Percentiles rank a stretch among this genome's conserved stretches.
Conservation (phyloP, 2,888 invertebrate genomes). For the Criorhina ranunculi region DNA sequence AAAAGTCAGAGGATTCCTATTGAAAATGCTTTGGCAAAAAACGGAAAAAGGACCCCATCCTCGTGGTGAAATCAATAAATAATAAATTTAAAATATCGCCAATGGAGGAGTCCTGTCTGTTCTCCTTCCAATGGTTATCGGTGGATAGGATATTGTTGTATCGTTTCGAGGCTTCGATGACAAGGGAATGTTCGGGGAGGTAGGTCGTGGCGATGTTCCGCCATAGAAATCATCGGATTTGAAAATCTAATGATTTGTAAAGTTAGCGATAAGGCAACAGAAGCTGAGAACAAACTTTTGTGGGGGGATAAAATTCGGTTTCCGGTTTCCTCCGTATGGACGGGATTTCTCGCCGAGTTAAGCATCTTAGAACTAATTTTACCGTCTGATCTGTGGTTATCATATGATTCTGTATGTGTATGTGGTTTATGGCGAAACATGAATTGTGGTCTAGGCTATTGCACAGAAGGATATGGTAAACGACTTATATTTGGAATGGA, state of each 20-base stretch:
- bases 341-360: conserved; percentile 37
- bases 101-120: conserved; percentile 7
- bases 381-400: conserved; percentile 42
- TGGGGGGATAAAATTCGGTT: conserved; percentile 9
- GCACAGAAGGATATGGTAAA: no score
- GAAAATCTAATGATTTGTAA: conserved; percentile 83
- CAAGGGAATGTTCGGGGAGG: not conserved
- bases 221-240: conserved; percentile 82
- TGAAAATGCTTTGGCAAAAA: conserved; percentile 2
- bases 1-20: conserved; percentile 9
- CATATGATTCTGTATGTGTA: not conserved
- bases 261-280: conserved; percentile 80
- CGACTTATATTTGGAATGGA: no score
- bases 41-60: not conserved
- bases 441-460: conserved; percentile 17
- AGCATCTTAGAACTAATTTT: conserved; percentile 33
- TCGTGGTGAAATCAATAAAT: conserved; percentile 53
- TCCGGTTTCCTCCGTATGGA: conserved; percentile 31
- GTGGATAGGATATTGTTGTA: conserved; percentile 17
- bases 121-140: not conserved
- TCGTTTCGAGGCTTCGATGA: not conserved
- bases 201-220: conserved; percentile 39
- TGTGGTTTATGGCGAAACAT: conserved; percentile 13
- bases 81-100: conserved; percentile 53
- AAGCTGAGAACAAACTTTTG: conserved; percentile 34